Conservation (phyloP, 2,888 invertebrate species). For the Scelioninae gen. 2 region DNA sequence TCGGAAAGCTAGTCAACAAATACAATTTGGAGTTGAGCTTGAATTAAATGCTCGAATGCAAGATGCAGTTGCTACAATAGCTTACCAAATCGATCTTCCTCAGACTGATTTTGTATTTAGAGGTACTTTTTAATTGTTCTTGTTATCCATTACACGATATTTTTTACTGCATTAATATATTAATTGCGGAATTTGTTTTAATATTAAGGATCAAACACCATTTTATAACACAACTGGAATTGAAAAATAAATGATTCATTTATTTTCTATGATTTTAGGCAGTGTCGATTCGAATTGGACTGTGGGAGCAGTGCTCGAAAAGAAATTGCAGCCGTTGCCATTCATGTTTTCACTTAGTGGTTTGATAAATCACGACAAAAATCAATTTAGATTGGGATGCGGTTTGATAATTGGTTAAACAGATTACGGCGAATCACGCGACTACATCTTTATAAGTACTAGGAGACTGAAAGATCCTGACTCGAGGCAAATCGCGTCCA, state of each 20-base stretch:
- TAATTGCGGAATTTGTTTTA: no score
- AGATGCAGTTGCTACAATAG: slow-evolving; percentile 93
- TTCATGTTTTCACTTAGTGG: slow-evolving; percentile 96
- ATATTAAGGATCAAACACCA: no score
- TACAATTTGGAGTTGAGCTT: slow-evolving; percentile 95
- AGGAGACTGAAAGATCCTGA: slow-evolving; percentile 33
- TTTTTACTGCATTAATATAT: no score
- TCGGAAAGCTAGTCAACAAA: slow-evolving; percentile 93
- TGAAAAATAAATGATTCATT: not conserved
- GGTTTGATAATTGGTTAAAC: slow-evolving; percentile 95
- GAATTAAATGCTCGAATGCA: slow-evolving; percentile 94
- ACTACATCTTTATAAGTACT: slow-evolving; percentile 9
- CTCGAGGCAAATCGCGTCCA: slow-evolving; percentile 15
- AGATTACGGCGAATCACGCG: not conserved
- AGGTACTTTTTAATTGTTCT: slow-evolving; percentile 78
- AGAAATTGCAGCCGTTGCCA: slow-evolving; percentile 93
- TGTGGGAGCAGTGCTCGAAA: slow-evolving; percentile 94
- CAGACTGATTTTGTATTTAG: slow-evolving; percentile 95
- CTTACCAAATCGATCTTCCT: slow-evolving; percentile 96
- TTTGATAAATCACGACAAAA: slow-evolving; percentile 93
- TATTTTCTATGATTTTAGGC: slow-evolving; percentile 78
- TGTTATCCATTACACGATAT: no score
- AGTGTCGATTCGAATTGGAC: slow-evolving; percentile 95
- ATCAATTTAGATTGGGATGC: slow-evolving; percentile 94
- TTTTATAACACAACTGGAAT: no score